These are phyloP conservation scores for Octonoba sinensis DNA, from an alignment of 2,888 invertebrate species.

Conservation along the genomic window DNA sequence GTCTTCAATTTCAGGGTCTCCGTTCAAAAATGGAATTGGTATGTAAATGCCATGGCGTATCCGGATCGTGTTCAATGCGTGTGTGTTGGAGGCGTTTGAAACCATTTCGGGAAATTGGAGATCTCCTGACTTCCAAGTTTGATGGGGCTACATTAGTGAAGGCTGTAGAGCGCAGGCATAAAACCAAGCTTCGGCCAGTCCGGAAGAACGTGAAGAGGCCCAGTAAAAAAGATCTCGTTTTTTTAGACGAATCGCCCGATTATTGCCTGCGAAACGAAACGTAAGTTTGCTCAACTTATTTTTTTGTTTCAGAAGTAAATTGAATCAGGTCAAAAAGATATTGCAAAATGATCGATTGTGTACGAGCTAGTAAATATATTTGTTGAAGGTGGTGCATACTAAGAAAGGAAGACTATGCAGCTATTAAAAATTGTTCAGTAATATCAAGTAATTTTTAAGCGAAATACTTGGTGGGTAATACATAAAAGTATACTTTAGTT, in stretches of 20 bases:
- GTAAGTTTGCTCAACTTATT: slow-evolving; percentile 74
- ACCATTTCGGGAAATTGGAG: slow-evolving; percentile 82
- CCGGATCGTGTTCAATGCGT: slow-evolving; percentile 89
- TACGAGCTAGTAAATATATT: too few relatives aligned
- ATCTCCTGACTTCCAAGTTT: slow-evolving; percentile 82
- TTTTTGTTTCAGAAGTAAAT: neutral
- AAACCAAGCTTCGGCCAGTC: slow-evolving; percentile 79
- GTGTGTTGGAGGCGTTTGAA: slow-evolving; percentile 91
- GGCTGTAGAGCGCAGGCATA: slow-evolving; percentile 73
- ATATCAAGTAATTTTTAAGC: too few relatives aligned
- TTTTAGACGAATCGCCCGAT: slow-evolving; percentile 90
- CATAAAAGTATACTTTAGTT: too few relatives aligned
- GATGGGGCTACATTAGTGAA: slow-evolving; percentile 90
- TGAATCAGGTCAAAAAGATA: too few relatives aligned
- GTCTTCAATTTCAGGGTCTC: slow-evolving; percentile 70
- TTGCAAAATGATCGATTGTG: too few relatives aligned
- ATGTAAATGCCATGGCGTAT: slow-evolving; percentile 95
- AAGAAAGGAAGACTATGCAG: neutral
- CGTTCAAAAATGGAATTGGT: slow-evolving; percentile 84
- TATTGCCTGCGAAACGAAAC: slow-evolving; percentile 89
- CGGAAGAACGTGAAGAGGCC: slow-evolving; percentile 86
- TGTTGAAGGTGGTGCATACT: too few relatives aligned
- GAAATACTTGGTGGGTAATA: too few relatives aligned
- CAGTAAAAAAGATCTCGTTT: slow-evolving; percentile 90
- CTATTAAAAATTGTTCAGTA: neutral